Conservation (phyloP, 2,113 vertebrate species). For the Salvelinus sp. region DNA sequence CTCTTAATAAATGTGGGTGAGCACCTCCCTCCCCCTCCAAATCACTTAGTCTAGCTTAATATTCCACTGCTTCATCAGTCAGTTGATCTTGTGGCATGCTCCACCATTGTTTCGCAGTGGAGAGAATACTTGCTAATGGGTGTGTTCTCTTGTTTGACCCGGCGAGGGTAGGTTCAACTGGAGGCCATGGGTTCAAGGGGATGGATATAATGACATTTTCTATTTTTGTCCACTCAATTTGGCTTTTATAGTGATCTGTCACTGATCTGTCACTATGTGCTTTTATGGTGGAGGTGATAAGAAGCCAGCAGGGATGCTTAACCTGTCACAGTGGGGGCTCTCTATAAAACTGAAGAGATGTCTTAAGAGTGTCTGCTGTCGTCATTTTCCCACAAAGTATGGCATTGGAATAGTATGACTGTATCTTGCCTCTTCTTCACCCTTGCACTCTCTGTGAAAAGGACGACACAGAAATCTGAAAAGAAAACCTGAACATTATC, state of each 20-base stretch:
- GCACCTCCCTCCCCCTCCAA: background rate
- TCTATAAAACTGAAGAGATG: background rate
- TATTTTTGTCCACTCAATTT: conserved; percentile 49
- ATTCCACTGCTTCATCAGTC: conserved; percentile 55
- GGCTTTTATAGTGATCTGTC: conserved; percentile 44
- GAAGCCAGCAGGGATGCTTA: conserved; percentile 38
- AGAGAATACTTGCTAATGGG: conserved; percentile 46
- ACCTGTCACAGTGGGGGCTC: background rate
- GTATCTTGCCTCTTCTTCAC: background rate
- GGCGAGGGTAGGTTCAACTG: conserved; percentile 61
- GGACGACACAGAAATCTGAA: background rate
- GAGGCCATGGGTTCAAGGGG: conserved; percentile 68
- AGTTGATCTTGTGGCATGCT: conserved; percentile 59
- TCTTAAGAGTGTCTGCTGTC: background rate
- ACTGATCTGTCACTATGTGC: conserved; percentile 20
- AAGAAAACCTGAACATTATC: background rate
- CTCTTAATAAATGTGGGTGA: conserved; percentile 28
- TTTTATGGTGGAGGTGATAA: conserved; percentile 44
- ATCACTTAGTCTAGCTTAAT: conserved; percentile 7
- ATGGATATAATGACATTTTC: conserved; percentile 61
- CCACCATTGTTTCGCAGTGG: conserved; percentile 55
- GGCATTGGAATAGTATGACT: background rate
- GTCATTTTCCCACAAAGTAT: background rate
- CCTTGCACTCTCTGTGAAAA: background rate
- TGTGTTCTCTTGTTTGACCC: conserved; percentile 62